Evolutionary conservation across 2,888 invertebrate genomes (phyloP).

Genomic region (Dexiosoma caninum): DNA sequence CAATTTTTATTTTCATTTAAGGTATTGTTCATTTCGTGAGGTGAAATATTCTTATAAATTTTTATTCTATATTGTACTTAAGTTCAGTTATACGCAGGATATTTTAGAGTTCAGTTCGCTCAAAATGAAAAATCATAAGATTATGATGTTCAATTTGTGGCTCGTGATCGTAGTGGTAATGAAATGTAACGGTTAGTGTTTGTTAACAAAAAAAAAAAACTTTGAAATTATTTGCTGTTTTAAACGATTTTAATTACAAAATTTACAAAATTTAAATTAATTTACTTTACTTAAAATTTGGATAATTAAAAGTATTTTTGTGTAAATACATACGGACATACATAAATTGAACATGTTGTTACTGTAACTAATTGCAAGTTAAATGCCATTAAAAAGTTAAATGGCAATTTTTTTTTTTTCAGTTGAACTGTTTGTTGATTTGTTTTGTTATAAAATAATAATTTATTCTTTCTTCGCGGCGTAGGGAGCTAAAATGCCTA

Average conservation of each 20-base stretch:
- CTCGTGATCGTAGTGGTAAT: conserved; percentile 17
- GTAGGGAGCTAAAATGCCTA: too few relatives aligned
- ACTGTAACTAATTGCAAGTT: too few relatives aligned
- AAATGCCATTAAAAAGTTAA: too few relatives aligned
- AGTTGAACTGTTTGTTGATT: too few relatives aligned
- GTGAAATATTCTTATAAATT: conserved; percentile 54
- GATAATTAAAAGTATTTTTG: too few relatives aligned
- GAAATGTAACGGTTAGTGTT: conserved; percentile 46
- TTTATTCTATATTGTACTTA: conserved; percentile 24
- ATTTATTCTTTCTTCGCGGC: too few relatives aligned
- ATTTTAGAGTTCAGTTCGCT: conserved; percentile 60
- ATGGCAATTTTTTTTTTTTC: too few relatives aligned
- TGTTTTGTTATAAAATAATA: too few relatives aligned
- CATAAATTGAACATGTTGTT: too few relatives aligned
- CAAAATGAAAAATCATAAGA: conserved; percentile 44
- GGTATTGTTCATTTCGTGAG: neutral
- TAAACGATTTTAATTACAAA: neutral
- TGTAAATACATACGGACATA: too few relatives aligned
- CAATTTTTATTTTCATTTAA: conserved; percentile 14
- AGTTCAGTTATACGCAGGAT: conserved; percentile 64
- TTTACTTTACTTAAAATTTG: too few relatives aligned
- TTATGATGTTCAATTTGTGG: conserved; percentile 54
- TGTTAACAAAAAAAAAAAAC: neutral
- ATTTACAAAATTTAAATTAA: neutral
- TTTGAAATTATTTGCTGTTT: too few relatives aligned